Percentiles rank a stretch among this genome's conserved stretches.
These are phyloP conservation scores for Ameiurus melas DNA, from an alignment of 2,113 vertebrate genomes.

Conservation along the genomic window DNA sequence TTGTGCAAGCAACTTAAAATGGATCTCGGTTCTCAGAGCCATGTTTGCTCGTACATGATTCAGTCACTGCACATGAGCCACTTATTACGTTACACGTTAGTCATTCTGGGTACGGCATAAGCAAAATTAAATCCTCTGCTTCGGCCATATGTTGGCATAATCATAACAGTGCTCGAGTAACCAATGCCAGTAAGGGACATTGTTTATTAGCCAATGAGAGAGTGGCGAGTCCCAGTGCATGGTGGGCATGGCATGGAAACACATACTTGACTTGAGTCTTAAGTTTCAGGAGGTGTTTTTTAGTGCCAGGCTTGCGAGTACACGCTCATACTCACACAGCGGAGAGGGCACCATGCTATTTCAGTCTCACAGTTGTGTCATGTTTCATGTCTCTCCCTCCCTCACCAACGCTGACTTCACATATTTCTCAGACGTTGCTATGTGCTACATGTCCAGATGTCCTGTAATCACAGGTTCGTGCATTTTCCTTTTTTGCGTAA, in stretches of 20 bases:
- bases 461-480: neutral
- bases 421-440: neutral
- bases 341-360: conserved; percentile 37
- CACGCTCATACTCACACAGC: conserved; percentile 8
- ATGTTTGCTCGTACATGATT: neutral
- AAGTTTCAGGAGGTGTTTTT: conserved; percentile 20
- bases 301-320: conserved; percentile 6
- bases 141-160: conserved; percentile 6
- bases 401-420: conserved; percentile 23
- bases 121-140: conserved; percentile 46
- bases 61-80: conserved; percentile 1
- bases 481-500: neutral
- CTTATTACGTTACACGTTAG: conserved; percentile 11
- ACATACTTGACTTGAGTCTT: conserved; percentile 5
- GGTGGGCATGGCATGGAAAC: conserved; percentile 8
- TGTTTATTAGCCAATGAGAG: conserved; percentile 27
- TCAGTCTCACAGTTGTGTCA: conserved; percentile 34
- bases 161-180: conserved; percentile 23
- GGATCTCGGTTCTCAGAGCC: neutral
- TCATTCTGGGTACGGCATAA: conserved; percentile 18
- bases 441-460: conserved; percentile 31
- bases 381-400: conserved; percentile 28
- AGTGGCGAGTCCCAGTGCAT: conserved; percentile 4
- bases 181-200: conserved; percentile 23
- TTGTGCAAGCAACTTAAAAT: neutral